These are phyloP conservation scores for Electrophaes corylata DNA, from an alignment of 2,888 invertebrate species.

Conservation along the genomic window DNA sequence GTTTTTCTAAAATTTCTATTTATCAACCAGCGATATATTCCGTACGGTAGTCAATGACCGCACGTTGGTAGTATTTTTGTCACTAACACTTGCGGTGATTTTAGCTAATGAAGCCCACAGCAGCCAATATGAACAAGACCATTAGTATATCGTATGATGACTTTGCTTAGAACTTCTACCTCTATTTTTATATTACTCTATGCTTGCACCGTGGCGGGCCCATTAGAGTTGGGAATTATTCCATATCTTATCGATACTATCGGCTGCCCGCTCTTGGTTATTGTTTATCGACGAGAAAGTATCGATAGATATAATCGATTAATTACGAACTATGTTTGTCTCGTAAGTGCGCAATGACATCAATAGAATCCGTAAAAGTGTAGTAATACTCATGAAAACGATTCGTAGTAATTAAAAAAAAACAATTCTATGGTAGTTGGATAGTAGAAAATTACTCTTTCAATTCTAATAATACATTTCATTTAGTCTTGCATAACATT, in stretches of 20 bases:
- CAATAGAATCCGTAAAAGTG: conserved; percentile 27
- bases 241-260: conserved; percentile 79
- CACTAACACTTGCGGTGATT: no score
- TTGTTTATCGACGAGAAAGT: conserved; percentile 79
- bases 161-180: neutral
- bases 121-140: no score
- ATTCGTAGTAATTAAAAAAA: neutral
- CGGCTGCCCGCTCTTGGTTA: conserved; percentile 70
- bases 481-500: no score
- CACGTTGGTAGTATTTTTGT: no score
- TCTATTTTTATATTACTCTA: conserved; percentile 13
- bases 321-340: conserved; percentile 70
- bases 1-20: no score
- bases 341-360: conserved; percentile 73
- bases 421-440: neutral
- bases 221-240: conserved; percentile 78
- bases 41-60: no score
- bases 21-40: no score
- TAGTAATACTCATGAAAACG: conserved; percentile 3
- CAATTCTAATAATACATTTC: no score
- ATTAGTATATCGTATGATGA: no score
- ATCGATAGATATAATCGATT: conserved; percentile 72
- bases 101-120: no score
- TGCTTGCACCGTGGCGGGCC: conserved; percentile 64
- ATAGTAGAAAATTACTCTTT: no score